Conservation (phyloP, 1,140 invertebrate species). For the Drosophila mauritiana region DNA sequence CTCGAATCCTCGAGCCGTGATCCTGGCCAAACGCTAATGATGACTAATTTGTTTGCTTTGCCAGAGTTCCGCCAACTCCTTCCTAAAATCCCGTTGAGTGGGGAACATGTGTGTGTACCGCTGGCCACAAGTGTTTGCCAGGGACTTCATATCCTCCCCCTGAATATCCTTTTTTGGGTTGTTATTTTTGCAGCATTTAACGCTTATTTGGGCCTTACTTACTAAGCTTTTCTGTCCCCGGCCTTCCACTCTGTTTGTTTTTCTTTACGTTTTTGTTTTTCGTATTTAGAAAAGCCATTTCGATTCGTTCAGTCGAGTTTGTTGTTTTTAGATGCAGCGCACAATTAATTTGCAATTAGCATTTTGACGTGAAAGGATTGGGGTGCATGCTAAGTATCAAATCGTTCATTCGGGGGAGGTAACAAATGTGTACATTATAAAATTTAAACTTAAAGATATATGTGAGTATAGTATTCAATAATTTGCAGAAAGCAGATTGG, state of each 20-base stretch:
- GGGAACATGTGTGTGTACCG: conserved; percentile 61
- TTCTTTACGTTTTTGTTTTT: conserved; percentile 51
- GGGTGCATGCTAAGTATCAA: conserved; percentile 16
- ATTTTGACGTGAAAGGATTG: conserved; percentile 51
- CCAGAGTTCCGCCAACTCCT: conserved; percentile 36
- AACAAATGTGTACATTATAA: neutral
- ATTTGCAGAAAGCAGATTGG: no score
- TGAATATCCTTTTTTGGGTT: conserved; percentile 17
- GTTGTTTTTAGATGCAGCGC: conserved; percentile 76
- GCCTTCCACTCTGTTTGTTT: conserved; percentile 65
- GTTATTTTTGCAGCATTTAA: conserved; percentile 83
- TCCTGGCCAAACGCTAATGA: conserved; percentile 73
- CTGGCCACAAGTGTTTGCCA: conserved; percentile 74
- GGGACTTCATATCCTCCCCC: conserved; percentile 34
- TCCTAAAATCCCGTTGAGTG: conserved; percentile 37
- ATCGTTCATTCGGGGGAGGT: neutral
- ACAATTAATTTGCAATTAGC: conserved; percentile 82
- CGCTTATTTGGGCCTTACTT: conserved; percentile 74
- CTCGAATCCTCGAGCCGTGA: conserved; percentile 25
- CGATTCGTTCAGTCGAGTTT: conserved; percentile 37
- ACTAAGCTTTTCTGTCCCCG: conserved; percentile 65
- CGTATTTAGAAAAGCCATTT: conserved; percentile 48
- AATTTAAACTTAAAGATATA: neutral
- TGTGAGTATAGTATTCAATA: no score
- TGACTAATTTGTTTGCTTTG: conserved; percentile 81